Evolutionary conservation across 1,140 invertebrate genomes (phyloP).

Genomic region (Drosophila chauvacae): DNA sequence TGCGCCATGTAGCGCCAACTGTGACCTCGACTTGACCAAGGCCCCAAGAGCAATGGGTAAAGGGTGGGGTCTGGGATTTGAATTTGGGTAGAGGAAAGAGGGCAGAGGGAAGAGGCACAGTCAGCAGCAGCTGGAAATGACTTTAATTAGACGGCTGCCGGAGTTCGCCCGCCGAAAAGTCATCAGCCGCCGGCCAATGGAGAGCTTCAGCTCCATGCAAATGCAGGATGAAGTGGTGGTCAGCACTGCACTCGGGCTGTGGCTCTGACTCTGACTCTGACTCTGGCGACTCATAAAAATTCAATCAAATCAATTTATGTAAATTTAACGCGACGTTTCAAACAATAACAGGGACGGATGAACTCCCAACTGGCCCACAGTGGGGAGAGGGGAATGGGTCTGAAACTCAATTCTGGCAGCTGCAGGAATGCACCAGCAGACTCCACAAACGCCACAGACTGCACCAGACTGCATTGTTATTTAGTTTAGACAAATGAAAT

Average conservation of each 20-base stretch:
- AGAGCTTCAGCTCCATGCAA: slow-evolving; percentile 1
- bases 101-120: too few relatives aligned
- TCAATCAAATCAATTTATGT: slow-evolving; percentile 84
- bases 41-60: background rate
- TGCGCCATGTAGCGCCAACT: slow-evolving; percentile 75
- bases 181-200: slow-evolving; percentile 44
- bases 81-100: background rate
- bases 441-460: background rate
- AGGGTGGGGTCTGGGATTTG: slow-evolving; percentile 4
- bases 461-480: slow-evolving; percentile 65
- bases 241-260: background rate
- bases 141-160: slow-evolving; percentile 67
- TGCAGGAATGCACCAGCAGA: slow-evolving; percentile 8
- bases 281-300: slow-evolving; percentile 71
- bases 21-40: slow-evolving; percentile 64
- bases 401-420: slow-evolving; percentile 35
- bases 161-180: slow-evolving; percentile 33
- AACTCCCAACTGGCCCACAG: background rate
- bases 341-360: slow-evolving; percentile 33
- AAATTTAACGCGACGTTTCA: slow-evolving; percentile 75
- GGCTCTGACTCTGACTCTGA: background rate
- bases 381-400: background rate
- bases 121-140: slow-evolving; percentile 74
- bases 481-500: slow-evolving; percentile 78
- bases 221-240: background rate